Conservation (phyloP, 2,888 invertebrate genomes). For the Torymus texanus region DNA sequence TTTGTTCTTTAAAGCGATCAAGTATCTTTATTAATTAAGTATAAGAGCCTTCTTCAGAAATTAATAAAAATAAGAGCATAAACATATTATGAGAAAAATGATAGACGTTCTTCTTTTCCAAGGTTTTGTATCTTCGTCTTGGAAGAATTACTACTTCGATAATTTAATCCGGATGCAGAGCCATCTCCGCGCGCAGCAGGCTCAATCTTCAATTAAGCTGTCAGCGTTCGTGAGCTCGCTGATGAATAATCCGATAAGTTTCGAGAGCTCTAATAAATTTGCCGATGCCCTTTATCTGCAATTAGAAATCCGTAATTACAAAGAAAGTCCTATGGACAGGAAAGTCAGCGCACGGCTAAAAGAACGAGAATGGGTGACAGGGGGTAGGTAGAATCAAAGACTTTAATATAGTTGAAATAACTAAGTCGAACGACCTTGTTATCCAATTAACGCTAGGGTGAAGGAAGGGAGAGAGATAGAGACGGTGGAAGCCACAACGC, state of each 20-base stretch:
- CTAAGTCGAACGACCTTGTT: conserved; percentile 58
- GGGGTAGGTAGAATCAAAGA: conserved; percentile 47
- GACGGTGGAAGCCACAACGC: conserved; percentile 42
- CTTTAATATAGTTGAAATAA: conserved; percentile 55
- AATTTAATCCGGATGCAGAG: not conserved
- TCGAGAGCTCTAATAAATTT: conserved; percentile 45
- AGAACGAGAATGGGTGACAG: not conserved
- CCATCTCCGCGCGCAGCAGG: not conserved
- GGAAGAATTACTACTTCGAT: not conserved
- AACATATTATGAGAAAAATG: not conserved
- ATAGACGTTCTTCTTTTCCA: too few species aligned
- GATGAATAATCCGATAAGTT: conserved; percentile 47
- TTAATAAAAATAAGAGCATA: too few species aligned
- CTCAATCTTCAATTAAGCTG: conserved; percentile 48
- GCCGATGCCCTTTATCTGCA: conserved; percentile 32
- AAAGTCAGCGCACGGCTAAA: not conserved
- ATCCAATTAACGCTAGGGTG: conserved; percentile 61
- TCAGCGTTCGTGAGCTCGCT: not conserved
- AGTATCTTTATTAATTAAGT: too few species aligned
- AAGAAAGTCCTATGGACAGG: conserved; percentile 9
- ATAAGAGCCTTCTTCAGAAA: too few species aligned
- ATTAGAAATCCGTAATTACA: conserved; percentile 50
- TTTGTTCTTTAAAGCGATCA: too few species aligned
- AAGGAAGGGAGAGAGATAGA: too few species aligned
- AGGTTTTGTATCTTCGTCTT: too few species aligned